Percentiles rank a stretch among this genome's conserved stretches.
phyloP scores from a whole-genome alignment of 2,113 vertebrate genomes.

The Oceanodroma tethys region DNA sequence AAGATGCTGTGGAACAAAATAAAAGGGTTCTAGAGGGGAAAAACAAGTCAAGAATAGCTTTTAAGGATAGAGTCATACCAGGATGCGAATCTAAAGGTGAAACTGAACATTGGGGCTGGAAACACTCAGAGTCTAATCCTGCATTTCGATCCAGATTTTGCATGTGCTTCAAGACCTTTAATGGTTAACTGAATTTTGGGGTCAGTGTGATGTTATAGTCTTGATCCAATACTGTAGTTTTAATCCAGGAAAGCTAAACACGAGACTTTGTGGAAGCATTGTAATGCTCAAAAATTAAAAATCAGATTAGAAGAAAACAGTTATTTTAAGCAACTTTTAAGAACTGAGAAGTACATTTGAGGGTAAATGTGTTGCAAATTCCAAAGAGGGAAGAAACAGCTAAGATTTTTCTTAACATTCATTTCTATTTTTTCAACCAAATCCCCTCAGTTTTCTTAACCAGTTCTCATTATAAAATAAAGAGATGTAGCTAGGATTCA shows the following conservation, averaged over 20 bases:
- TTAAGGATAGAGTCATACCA: neutral
- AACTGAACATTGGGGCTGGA: neutral
- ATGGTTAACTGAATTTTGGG: neutral
- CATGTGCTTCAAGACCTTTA: neutral
- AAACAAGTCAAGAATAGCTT: neutral
- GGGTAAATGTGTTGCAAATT: neutral
- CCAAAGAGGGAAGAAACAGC: neutral
- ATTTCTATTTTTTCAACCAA: neutral
- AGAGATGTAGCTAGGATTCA: neutral
- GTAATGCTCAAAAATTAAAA: neutral
- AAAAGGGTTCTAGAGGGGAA: neutral
- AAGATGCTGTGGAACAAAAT: conserved; percentile 45
- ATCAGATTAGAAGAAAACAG: neutral
- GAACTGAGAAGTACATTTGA: neutral
- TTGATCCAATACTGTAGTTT: neutral
- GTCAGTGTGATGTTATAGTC: neutral
- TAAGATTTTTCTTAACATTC: neutral
- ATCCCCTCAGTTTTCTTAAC: neutral
- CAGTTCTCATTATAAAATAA: neutral
- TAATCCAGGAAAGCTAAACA: neutral
- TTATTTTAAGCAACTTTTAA: neutral
- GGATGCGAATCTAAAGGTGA: conserved; percentile 3
- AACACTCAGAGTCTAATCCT: neutral
- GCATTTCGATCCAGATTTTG: neutral
- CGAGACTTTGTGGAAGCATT: neutral